Evolutionary conservation across 23 tunicate genomes (phyloP).

Genomic region (Styela clava): DNA sequence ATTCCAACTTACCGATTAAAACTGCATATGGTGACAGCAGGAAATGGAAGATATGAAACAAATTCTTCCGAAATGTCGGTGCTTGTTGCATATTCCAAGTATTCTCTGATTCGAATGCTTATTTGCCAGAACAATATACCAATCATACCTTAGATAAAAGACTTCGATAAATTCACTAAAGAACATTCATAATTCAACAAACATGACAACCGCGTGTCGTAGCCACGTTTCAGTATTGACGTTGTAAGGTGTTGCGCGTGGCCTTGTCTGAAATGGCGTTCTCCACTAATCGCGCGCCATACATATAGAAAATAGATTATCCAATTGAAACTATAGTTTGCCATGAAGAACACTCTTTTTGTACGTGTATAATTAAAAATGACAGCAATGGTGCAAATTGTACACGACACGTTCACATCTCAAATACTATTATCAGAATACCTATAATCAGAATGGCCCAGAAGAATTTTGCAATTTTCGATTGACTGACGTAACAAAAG

Average conservation of each 20-base stretch:
- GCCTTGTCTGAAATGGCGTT: too few relatives aligned
- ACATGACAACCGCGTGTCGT: too few relatives aligned
- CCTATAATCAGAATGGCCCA: slow-evolving; percentile 36
- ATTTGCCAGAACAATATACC: neutral
- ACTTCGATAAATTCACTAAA: too few relatives aligned
- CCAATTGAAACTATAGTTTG: too few relatives aligned
- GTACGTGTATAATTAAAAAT: too few relatives aligned
- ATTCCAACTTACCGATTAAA: slow-evolving; percentile 37
- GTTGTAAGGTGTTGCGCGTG: too few relatives aligned
- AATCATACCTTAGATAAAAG: slow-evolving; percentile 13
- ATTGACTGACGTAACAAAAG: slow-evolving; percentile 29
- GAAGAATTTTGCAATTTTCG: slow-evolving; percentile 11
- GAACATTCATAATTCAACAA: neutral
- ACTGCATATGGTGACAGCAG: slow-evolving; percentile 67
- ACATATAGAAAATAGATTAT: too few relatives aligned
- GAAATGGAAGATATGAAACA: slow-evolving; percentile 29
- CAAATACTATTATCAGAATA: neutral
- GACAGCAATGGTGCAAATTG: too few relatives aligned
- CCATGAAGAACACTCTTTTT: too few relatives aligned
- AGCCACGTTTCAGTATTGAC: too few relatives aligned
- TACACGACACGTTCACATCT: too few relatives aligned
- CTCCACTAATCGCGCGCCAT: too few relatives aligned
- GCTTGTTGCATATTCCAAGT: slow-evolving; percentile 13
- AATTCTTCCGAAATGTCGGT: slow-evolving; percentile 44
- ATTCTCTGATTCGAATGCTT: slow-evolving; percentile 26